Evolutionary conservation across 2,797 vertebrate genomes (phyloP).

Genomic region (Oophaga sylvatica): DNA sequence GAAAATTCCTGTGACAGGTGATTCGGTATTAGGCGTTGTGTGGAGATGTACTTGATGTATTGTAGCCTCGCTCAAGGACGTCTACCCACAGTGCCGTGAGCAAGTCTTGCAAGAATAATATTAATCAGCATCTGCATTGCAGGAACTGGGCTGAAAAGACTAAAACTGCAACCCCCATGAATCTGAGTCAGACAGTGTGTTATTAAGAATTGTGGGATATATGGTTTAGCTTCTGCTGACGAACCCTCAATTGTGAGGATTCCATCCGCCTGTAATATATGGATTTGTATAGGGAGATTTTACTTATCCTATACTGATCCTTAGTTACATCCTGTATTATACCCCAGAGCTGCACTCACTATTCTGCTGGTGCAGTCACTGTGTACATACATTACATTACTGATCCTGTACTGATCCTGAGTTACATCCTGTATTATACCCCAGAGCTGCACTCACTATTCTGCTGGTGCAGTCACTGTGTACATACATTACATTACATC

Average conservation of each 20-base stretch:
- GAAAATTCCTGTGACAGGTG: not conserved
- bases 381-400: no score
- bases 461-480: no score
- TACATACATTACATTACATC: no score
- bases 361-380: no score
- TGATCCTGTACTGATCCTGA: no score
- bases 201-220: not conserved
- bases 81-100: not conserved
- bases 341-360: no score
- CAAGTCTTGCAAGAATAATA: slow-evolving; percentile 1
- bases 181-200: not conserved
- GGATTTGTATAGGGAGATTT: not conserved
- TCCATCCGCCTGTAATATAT: not conserved
- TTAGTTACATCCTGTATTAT: slow-evolving; percentile 1
- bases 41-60: slow-evolving; percentile 1
- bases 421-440: no score
- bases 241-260: no score
- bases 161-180: not conserved
- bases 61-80: slow-evolving; percentile 12
- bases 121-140: slow-evolving; percentile 39
- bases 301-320: not conserved
- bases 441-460: no score
- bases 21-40: not conserved
- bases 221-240: not conserved
- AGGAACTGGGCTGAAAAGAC: not conserved